Evolutionary conservation across 1,140 invertebrate genomes (phyloP).

Genomic region (Drosophila setifemur): DNA sequence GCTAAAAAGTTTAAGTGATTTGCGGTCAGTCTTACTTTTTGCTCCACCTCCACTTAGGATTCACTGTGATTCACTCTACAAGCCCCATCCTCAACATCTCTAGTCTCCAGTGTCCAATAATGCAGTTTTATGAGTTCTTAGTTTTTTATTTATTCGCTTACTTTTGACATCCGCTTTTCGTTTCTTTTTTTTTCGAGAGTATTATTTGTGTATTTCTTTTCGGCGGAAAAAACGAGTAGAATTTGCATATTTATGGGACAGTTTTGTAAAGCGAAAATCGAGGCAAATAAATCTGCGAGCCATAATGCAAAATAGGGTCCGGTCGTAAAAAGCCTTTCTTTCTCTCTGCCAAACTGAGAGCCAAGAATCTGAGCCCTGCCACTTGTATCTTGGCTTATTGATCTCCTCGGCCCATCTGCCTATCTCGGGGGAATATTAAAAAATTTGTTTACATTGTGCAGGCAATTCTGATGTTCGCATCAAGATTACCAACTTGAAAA

Average conservation of each 20-base stretch:
- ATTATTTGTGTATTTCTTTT: conserved; percentile 34
- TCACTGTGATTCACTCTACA: conserved; percentile 1
- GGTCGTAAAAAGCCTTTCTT: conserved; percentile 43
- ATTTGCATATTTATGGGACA: conserved; percentile 79
- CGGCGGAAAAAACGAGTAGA: conserved; percentile 8
- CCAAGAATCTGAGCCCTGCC: conserved; percentile 40
- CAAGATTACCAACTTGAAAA: conserved; percentile 27
- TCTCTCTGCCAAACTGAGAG: conserved; percentile 16
- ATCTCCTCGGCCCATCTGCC: conserved; percentile 31
- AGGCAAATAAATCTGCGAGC: conserved; percentile 63
- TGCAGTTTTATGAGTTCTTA: conserved; percentile 62
- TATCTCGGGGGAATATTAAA: conserved; percentile 23
- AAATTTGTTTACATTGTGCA: conserved; percentile 63
- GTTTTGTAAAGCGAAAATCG: conserved; percentile 54
- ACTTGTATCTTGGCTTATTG: conserved; percentile 61
- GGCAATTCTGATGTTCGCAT: conserved; percentile 59
- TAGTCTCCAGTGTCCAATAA: conserved; percentile 39
- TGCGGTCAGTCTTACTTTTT: conserved; percentile 33
- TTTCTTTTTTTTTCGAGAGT: conserved; percentile 5
- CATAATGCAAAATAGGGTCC: conserved; percentile 64
- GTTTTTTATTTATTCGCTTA: conserved; percentile 38
- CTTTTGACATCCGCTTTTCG: conserved; percentile 22
- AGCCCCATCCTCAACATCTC: conserved; percentile 5
- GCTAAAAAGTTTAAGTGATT: conserved; percentile 60
- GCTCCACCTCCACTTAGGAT: conserved; percentile 4